Base-by-base conservation (phyloP, 2,888 invertebrate genomes). In the Drosophila pullipes region DNA sequence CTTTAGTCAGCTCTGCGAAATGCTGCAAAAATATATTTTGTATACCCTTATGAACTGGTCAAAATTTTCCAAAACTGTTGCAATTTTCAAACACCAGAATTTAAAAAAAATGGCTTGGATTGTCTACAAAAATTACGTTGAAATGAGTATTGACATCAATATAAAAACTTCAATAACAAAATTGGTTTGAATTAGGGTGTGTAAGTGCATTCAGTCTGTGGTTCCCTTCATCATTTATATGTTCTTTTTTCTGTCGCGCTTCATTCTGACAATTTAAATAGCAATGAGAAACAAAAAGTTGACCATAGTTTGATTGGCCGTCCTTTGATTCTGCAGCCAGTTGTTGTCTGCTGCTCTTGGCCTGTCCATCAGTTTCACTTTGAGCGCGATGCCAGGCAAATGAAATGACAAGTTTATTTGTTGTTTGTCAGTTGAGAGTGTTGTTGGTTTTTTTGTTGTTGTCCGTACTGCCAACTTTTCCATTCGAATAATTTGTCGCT, bases 371-470 rank as follows among this genome's bases (percentile, higher is more conserved):
- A 73, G 55, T 62, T 69, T 71, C 67, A 55, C 73, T 83, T 86
- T 86, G 82, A 89, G 74, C 37, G 9, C 61, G 63, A 54, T 64
- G 54, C 16, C 60, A 69, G 76, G 76, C 79, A 84, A 87, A 84
- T 89, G 74, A 82, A 86, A 89, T 84, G 88, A 82, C 89, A 85
- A 89, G 78, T 87, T 87, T 76, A 69, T 67, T 63, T 76, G 69
- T 72, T 74, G 70, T 76, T 74, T 72, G 74, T 41, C 54, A 54
- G 64, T 65, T 68, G 55, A 59, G 57, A 35, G 63, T 66, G 44
- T 49, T 63, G 22, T 61, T 54, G 28, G 9, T 44, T 35, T 18
- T 18, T 49, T 47, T 35, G 30, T 44, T 64, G 44, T 61, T 58
- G 60, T 35, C 18, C 5, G 33, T 55, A 49, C 35, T 44, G 52